These are phyloP conservation scores for Cynopterus brachyotis DNA, from an alignment of 2,113 vertebrate genomes.

Conservation along the genomic window DNA sequence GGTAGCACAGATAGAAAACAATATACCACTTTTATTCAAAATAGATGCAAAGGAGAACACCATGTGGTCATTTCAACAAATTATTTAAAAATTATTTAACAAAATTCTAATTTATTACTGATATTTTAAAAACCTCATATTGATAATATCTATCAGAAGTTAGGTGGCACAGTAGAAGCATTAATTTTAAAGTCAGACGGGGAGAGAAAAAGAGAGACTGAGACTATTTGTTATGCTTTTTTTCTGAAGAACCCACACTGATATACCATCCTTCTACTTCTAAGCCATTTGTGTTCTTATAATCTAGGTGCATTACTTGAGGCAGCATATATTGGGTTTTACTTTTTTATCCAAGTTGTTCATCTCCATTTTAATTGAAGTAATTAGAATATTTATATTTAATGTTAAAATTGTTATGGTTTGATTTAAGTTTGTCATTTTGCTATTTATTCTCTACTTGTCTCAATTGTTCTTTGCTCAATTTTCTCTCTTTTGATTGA, in stretches of 20 bases:
- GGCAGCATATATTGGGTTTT: neutral
- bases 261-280: neutral
- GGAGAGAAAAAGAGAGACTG: no score
- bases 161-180: no score
- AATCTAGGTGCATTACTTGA: neutral
- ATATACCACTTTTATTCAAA: no score
- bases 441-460: neutral
- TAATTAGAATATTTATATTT: neutral
- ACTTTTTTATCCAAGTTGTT: neutral
- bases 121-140: no score
- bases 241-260: neutral
- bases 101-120: no score
- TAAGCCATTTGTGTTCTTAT: neutral
- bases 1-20: no score
- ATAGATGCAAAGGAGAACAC: no score
- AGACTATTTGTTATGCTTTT: no score
- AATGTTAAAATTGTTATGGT: neutral
- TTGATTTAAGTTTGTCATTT: neutral
- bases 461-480: neutral
- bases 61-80: no score
- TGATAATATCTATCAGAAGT: no score
- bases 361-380: neutral
- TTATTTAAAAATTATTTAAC: no score
- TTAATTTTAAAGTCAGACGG: no score
- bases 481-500: neutral